Evolutionary conservation across 2,797 vertebrate species (phyloP).

Genomic region (Synaphobranchus kaupii): DNA sequence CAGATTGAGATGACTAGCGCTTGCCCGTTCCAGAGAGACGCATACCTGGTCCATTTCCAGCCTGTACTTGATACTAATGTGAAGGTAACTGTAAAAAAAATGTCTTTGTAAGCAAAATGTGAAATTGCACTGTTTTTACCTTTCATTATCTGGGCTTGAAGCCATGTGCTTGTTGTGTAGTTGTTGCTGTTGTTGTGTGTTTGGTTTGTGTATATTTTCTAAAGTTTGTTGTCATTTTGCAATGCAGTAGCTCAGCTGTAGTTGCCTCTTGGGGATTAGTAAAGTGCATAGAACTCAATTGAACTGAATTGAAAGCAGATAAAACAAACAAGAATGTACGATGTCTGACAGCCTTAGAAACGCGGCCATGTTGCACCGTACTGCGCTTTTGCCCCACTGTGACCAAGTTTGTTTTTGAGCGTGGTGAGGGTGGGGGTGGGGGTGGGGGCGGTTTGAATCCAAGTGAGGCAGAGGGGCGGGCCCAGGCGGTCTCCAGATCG

Average conservation of each 20-base stretch:
- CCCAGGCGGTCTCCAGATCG: constrained; percentile 32
- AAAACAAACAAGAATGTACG: background rate
- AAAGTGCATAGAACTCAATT: background rate
- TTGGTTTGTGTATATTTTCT: background rate
- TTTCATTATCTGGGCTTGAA: background rate
- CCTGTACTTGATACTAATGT: background rate
- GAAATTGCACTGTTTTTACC: background rate
- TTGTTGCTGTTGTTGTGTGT: background rate
- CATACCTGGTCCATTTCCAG: background rate
- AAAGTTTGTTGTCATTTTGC: background rate
- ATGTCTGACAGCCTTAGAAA: background rate
- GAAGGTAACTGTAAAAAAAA: background rate
- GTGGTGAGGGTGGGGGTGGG: background rate
- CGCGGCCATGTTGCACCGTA: background rate
- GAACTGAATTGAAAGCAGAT: background rate
- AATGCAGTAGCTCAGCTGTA: background rate
- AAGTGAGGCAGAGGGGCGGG: constrained; percentile 24
- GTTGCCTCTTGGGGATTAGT: background rate
- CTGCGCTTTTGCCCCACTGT: background rate
- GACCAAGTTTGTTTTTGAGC: background rate
- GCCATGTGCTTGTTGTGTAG: background rate
- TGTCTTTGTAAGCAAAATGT: background rate
- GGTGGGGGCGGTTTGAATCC: constrained; percentile 26
- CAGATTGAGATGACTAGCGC: background rate
- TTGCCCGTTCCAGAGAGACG: background rate